Conservation (phyloP, 1,140 invertebrate genomes). For the Euwallacea similis region DNA sequence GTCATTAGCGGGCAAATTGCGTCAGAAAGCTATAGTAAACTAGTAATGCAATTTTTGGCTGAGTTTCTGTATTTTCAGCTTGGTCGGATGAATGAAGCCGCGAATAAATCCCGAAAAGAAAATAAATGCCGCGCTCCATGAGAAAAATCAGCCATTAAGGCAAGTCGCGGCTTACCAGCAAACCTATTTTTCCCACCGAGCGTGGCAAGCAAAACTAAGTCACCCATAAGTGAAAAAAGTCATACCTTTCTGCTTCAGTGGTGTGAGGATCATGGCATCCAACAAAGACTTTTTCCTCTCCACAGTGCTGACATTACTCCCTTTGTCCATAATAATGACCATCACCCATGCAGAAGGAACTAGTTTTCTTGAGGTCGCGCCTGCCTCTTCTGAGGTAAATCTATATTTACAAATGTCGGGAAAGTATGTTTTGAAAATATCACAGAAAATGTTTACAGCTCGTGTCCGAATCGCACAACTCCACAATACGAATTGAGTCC, state of each 20-base stretch:
- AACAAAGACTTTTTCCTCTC: constrained; percentile 19
- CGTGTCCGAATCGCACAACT: constrained; percentile 12
- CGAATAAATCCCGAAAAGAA: too few relatives aligned
- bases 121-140: too few relatives aligned
- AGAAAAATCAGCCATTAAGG: too few relatives aligned
- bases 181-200: too few relatives aligned
- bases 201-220: background rate
- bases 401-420: background rate
- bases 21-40: too few relatives aligned
- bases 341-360: background rate
- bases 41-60: too few relatives aligned
- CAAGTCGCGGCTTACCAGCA: too few relatives aligned
- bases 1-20: too few relatives aligned
- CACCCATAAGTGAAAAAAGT: background rate
- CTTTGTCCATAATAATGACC: constrained; percentile 2
- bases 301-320: background rate
- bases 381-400: background rate
- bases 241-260: constrained; percentile 19
- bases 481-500: constrained; percentile 2
- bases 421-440: background rate
- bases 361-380: too few relatives aligned
- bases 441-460: constrained; percentile 8
- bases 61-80: too few relatives aligned
- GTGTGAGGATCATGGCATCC: constrained; percentile 19
- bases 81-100: too few relatives aligned